Base-by-base conservation (phyloP, 2,888 invertebrate genomes). In the Syrista parreyssii region DNA sequence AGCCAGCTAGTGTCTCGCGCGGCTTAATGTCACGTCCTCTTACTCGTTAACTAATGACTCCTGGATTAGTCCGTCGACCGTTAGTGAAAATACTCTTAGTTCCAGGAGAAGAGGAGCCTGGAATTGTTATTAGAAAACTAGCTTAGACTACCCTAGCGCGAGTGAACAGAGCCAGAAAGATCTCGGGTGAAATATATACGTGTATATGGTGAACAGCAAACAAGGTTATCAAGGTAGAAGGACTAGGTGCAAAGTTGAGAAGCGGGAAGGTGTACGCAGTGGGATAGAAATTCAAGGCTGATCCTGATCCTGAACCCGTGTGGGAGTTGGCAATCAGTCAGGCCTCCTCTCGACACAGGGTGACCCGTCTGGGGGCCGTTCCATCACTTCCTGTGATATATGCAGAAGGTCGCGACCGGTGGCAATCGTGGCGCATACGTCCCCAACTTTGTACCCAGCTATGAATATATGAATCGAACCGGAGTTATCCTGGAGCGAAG, bases 391-490 rank as follows among this genome's bases (percentile, higher is more conserved):
- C 74, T 81, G 85, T 91, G 90, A 91, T 90, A 88, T 91, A 91
- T 90, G 89, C 89, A 87, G 86, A 84, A 86, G 89, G 90, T 90
- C 88, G 86, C 86, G 89, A 84, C 88, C 89, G 89, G 87, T 85
- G 82, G 88, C 87, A 89, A 90, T 90, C 89, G 89, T 84, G 83
- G 84, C 83, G 82, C 86, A 86, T 85, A 85, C 86, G 82, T 85
- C 85, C 84, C 82, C 82, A 79, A 84, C 78, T 75, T 68, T 74
- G 79, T 77, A 75, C 76, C 78, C 82, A 77, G 81, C 85, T 84
- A 88, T 89, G 91, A 91, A 91, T 91, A 91, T 89, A 89, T 90
- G 89, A 90, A 91, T 90, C 88, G 89, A 88, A 89, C 85, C 78
- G 74, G 69, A 73, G 68, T 73, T 73, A 55, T 33, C 55, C 55